These are phyloP conservation scores for Torymus texanus DNA, from an alignment of 2,888 invertebrate genomes.

Conservation along the genomic window DNA sequence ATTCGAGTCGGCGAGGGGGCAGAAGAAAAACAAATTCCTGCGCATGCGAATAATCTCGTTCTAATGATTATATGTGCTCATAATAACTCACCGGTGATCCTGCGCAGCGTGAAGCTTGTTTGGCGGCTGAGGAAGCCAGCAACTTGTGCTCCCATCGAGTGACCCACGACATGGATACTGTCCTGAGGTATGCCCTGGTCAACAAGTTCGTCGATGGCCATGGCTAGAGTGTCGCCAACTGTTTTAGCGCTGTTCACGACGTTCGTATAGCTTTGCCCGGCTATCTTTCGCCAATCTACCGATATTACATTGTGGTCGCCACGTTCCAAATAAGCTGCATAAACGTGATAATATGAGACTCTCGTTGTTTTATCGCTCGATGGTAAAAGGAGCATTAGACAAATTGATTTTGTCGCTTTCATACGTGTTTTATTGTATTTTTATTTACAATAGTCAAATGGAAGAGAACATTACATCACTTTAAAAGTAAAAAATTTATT, in stretches of 20 bases:
- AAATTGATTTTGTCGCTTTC: not conserved
- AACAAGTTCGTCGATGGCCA: constrained; percentile 61
- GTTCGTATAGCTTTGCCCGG: constrained; percentile 72
- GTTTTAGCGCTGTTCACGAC: constrained; percentile 58
- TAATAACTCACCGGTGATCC: constrained; percentile 64
- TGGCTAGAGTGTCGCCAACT: constrained; percentile 61
- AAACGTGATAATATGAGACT: constrained; percentile 8
- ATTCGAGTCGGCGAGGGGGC: no score
- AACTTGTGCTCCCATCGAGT: constrained; percentile 68
- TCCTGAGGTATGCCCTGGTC: constrained; percentile 55
- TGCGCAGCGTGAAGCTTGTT: constrained; percentile 58
- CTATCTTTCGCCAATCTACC: constrained; percentile 76
- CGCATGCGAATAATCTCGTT: not conserved
- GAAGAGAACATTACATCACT: no score
- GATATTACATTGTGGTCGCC: constrained; percentile 73
- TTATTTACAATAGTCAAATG: not conserved
- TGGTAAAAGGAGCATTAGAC: no score
- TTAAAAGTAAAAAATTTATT: no score
- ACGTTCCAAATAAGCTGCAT: constrained; percentile 71
- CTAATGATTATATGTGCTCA: not conserved
- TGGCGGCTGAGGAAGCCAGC: constrained; percentile 62
- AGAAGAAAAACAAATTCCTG: no score
- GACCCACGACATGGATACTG: constrained; percentile 65
- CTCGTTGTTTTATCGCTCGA: not conserved
- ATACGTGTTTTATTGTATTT: not conserved